phyloP scores from a whole-genome alignment of 2,888 invertebrate species.

The Nycteola revayana region DNA sequence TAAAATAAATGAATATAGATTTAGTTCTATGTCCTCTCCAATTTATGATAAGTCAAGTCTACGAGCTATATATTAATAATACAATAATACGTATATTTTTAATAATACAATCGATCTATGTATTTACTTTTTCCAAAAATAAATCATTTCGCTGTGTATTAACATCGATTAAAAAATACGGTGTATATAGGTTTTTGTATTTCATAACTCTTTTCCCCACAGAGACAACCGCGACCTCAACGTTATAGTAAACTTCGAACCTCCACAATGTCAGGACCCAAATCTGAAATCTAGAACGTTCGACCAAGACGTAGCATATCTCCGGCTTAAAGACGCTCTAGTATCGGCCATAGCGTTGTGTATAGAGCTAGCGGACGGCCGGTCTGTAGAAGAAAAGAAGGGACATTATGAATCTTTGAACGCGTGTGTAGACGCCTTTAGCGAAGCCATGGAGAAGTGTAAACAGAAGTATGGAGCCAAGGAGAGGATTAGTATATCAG shows the following conservation, averaged over 20 bases:
- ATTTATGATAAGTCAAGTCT: no score
- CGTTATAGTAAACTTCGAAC: conserved; percentile 87
- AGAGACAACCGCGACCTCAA: conserved; percentile 90
- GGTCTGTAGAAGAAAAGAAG: conserved; percentile 42
- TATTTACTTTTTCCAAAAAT: no score
- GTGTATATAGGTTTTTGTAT: no score
- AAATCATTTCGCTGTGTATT: no score
- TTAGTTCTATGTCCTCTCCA: no score
- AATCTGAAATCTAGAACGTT: conserved; percentile 54
- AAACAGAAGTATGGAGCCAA: conserved; percentile 43
- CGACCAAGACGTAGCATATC: conserved; percentile 61
- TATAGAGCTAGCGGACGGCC: conserved; percentile 54
- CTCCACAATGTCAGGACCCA: conserved; percentile 67
- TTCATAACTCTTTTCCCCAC: conserved; percentile 7
- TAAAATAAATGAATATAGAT: no score
- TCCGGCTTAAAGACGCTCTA: conserved; percentile 62
- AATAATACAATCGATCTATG: no score
- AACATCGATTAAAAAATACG: no score
- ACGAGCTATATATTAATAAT: no score
- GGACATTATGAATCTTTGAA: conserved; percentile 49
- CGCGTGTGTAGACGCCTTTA: conserved; percentile 54
- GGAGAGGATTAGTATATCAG: conserved; percentile 51
- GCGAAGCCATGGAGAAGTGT: conserved; percentile 55
- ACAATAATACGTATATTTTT: no score
- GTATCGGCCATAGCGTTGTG: conserved; percentile 60